Evolutionary conservation across 2,888 invertebrate species (phyloP).

Genomic region (Pherbina coryleti): DNA sequence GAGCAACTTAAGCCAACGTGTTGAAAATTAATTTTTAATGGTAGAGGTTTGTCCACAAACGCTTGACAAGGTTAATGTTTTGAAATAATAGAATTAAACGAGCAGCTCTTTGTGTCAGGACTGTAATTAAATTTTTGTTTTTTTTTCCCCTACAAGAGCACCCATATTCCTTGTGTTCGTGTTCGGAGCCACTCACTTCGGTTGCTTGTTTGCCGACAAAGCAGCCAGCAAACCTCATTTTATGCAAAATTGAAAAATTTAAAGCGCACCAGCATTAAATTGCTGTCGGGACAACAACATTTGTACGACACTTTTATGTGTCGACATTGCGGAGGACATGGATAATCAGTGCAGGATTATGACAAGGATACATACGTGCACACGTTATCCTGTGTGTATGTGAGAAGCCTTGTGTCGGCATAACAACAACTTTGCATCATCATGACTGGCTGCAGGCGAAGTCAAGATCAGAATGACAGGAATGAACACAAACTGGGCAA

Average conservation of each 20-base stretch:
- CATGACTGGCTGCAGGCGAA: no score
- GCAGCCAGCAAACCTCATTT: not conserved
- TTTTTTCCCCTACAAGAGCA: not conserved
- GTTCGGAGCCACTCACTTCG: not conserved
- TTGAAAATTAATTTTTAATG: conserved; percentile 35
- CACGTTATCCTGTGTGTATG: not conserved
- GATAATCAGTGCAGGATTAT: conserved; percentile 16
- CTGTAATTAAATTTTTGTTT: not conserved
- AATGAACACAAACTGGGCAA: no score
- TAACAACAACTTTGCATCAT: not conserved
- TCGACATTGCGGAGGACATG: conserved; percentile 9
- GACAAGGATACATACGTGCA: conserved; percentile 14
- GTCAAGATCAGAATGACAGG: no score
- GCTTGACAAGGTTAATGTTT: conserved; percentile 53
- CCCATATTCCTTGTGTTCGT: not conserved
- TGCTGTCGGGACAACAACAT: not conserved
- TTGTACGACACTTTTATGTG: not conserved
- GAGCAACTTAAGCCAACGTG: not conserved
- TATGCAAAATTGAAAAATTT: not conserved
- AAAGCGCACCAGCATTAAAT: not conserved
- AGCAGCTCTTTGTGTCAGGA: conserved; percentile 37
- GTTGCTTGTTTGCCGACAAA: not conserved
- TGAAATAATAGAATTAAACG: conserved; percentile 65
- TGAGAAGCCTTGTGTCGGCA: not conserved
- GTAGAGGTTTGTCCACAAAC: not conserved